Evolutionary conservation across 2,888 invertebrate genomes (phyloP), one percentile per base, ranked within the genome.

Genomic region (Oscheius myriophilus): DNA sequence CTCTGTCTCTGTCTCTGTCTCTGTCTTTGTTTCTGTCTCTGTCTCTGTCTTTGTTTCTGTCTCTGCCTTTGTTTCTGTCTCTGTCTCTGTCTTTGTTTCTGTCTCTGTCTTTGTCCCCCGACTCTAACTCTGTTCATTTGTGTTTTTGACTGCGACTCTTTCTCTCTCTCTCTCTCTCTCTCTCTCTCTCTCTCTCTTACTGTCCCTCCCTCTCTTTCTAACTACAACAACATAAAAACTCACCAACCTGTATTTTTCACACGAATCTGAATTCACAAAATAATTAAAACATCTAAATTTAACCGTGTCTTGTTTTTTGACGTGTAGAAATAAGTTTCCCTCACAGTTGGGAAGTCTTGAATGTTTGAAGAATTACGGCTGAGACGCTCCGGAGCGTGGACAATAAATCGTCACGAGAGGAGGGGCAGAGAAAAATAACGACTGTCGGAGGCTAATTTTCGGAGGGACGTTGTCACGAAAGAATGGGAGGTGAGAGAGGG

Each of bases 11-110:
- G 18, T 49, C 49, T 49, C 4, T 49, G 4, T 6, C 49, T 49
- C 49, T 49, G 4, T 49, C 49, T 49, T 11, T 49, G 4, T 49
- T 11, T 49, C 49, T 49, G 4, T 49, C 49, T 49, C 49, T 49
- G 4, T 49, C 49, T 49, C 49, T 49, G 4, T 49, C 49, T 49
- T 11, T 49, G 4, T 49, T 11, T 49, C 4, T 9, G 6, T 49
- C 49, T 49, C 49, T 49, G 4, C 9, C 49, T 49, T 2, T 49
- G 18, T 49, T 11, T 49, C 49, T 49, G 4, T 49, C 49, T 49
- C 4, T 49, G 2, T 49, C 11, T 49, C 49, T 49, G 6, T 49
- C 49, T 49, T 11, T 49, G 4, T 49, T 2, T 21, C 3, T 49
- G 18, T 49, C 3, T 9, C 9, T 33, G 3, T 33, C 9, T 33